These are phyloP conservation scores for Salvelinus namaycush DNA, from an alignment of 2,113 vertebrate species.

Conservation along the genomic window DNA sequence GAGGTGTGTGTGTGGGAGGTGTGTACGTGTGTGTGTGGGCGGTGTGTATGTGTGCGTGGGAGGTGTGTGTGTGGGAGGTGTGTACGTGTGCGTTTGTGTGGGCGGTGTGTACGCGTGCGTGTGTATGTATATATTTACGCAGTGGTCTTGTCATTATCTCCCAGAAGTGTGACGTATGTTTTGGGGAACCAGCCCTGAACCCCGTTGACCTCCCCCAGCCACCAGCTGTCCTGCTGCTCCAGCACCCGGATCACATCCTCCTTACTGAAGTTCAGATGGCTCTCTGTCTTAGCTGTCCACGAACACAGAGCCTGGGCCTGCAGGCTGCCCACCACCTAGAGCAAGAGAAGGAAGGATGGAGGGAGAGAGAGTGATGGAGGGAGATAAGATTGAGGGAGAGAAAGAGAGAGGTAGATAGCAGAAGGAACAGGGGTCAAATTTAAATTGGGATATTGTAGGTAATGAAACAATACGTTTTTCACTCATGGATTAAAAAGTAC, in stretches of 20 bases:
- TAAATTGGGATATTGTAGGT: no score
- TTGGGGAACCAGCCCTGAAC: slow-evolving; percentile 95
- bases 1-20: no score
- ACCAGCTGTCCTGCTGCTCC: slow-evolving; percentile 98
- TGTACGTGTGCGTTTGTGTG: no score
- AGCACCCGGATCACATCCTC: slow-evolving; percentile 90
- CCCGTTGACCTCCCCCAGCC: slow-evolving; percentile 89
- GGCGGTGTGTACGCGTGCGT: no score
- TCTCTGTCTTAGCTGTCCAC: slow-evolving; percentile 97
- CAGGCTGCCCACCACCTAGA: slow-evolving; percentile 80
- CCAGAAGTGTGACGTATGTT: slow-evolving; percentile 86
- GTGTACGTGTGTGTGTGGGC: no score
- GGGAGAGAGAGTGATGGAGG: neutral
- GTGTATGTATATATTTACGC: slow-evolving; percentile 52
- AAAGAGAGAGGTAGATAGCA: neutral
- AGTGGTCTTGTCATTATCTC: slow-evolving; percentile 60
- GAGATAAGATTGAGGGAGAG: neutral
- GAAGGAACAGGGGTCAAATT: neutral
- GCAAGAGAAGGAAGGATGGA: neutral
- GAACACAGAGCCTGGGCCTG: slow-evolving; percentile 94
- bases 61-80: no score
- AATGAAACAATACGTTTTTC: no score
- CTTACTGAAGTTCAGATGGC: slow-evolving; percentile 96
- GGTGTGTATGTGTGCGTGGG: no score
- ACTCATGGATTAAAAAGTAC: no score